A percentile compares a stretch with the other conserved stretches of the same genome.
Evolutionary conservation across 2,797 vertebrate species (phyloP).

Genomic region (Hippopotamyrus pictus): DNA sequence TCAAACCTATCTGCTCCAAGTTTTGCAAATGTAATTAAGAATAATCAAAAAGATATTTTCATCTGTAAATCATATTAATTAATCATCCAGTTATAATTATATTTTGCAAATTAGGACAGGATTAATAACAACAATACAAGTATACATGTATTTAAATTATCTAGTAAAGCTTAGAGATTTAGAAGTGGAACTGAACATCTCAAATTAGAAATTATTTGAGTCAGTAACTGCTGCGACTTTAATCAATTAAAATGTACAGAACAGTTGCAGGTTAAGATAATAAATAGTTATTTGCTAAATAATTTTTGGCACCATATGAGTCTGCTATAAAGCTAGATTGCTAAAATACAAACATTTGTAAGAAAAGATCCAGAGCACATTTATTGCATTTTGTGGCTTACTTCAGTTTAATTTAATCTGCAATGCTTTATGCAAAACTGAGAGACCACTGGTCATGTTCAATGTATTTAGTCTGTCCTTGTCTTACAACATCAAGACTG

Average conservation of each 20-base stretch:
- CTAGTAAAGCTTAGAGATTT: background rate
- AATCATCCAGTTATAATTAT: background rate
- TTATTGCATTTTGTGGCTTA: background rate
- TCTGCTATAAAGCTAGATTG: background rate
- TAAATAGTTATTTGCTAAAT: background rate
- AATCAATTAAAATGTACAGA: background rate
- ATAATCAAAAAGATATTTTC: background rate
- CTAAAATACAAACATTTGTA: background rate
- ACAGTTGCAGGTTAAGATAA: background rate
- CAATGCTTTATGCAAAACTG: background rate
- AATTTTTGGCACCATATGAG: background rate
- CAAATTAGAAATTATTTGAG: background rate
- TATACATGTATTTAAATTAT: conserved; percentile 2
- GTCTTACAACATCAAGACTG: conserved; percentile 12
- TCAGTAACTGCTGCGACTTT: background rate
- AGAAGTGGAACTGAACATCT: background rate
- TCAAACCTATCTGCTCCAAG: background rate
- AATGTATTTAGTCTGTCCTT: conserved; percentile 17
- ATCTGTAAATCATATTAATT: conserved; percentile 10
- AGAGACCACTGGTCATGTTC: conserved; percentile 2
- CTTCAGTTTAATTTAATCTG: background rate
- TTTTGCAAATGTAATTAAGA: background rate
- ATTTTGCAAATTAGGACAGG: background rate
- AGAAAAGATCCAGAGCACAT: background rate
- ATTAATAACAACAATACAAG: background rate